Percentiles rank a stretch among this genome's conserved stretches.
Evolutionary conservation across 1,140 invertebrate species (phyloP).

Genomic region (Acyrthosiphon pisum): DNA sequence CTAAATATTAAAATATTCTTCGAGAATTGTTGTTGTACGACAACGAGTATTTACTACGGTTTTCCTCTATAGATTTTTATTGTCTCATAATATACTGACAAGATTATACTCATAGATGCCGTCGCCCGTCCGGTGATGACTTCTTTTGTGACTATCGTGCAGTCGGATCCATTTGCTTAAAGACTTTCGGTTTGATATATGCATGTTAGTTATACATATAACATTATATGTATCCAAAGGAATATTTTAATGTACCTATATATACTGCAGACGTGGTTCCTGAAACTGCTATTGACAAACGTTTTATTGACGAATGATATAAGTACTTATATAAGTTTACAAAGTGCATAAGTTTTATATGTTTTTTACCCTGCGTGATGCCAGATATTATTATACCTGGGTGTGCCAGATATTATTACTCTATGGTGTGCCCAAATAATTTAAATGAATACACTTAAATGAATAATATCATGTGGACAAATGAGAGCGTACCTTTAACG

Average conservation of each 20-base stretch:
- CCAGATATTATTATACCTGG: no score
- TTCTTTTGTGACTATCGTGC: background rate
- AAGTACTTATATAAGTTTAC: background rate
- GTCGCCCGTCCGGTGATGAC: background rate
- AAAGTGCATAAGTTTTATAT: background rate
- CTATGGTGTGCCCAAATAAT: background rate
- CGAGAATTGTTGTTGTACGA: background rate
- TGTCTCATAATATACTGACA: background rate
- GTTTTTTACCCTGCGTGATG: background rate
- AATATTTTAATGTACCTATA: background rate
- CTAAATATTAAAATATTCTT: background rate
- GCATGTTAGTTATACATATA: background rate
- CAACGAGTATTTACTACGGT: background rate
- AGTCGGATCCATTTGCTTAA: background rate
- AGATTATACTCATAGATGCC: background rate
- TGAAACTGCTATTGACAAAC: background rate
- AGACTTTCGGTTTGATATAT: background rate
- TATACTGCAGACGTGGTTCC: background rate
- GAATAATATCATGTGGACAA: background rate
- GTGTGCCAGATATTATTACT: no score
- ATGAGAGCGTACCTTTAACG: background rate
- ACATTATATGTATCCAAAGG: background rate
- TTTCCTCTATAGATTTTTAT: background rate
- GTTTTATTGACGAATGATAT: background rate
- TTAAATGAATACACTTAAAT: background rate